phyloP scores from a whole-genome alignment of 1,140 invertebrate species.

The Drosophila kikkawai region DNA sequence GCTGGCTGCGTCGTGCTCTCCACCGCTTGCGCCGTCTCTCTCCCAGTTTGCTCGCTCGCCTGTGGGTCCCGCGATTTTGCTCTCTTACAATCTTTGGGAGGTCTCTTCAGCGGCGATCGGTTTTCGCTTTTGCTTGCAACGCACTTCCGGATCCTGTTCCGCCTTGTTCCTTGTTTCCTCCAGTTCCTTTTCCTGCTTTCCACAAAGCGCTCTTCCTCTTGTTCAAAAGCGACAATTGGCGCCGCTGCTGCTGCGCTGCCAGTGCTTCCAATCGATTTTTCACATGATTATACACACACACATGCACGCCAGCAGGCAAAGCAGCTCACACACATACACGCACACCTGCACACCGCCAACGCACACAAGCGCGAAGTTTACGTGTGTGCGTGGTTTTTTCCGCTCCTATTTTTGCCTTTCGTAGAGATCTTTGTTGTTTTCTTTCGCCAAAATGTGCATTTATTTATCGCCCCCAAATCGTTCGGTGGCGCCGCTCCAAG shows the following conservation, averaged over 20 bases:
- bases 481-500: conserved; percentile 1
- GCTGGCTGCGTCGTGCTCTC: conserved; percentile 10
- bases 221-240: conserved; percentile 77
- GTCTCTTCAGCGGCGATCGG: conserved; percentile 1
- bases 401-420: conserved; percentile 44
- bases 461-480: conserved; percentile 2
- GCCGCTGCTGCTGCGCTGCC: conserved; percentile 64
- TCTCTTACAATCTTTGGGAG: neutral
- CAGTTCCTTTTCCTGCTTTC: conserved; percentile 31
- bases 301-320: conserved; percentile 19
- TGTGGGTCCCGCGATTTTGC: conserved; percentile 15
- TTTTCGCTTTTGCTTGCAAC: conserved; percentile 10
- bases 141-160: neutral
- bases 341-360: conserved; percentile 18
- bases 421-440: conserved; percentile 4
- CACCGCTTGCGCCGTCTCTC: conserved; percentile 37
- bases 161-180: conserved; percentile 21
- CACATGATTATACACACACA: conserved; percentile 78
- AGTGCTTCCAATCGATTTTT: conserved; percentile 84
- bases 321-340: conserved; percentile 20
- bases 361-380: conserved; percentile 1
- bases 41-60: conserved; percentile 39
- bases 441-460: conserved; percentile 12
- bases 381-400: conserved; percentile 40
- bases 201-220: conserved; percentile 69